Percentiles rank a stretch among this genome's conserved stretches.
Conservation (phyloP, 2,797 vertebrate species). For the Aeoliscus strigatus region DNA sequence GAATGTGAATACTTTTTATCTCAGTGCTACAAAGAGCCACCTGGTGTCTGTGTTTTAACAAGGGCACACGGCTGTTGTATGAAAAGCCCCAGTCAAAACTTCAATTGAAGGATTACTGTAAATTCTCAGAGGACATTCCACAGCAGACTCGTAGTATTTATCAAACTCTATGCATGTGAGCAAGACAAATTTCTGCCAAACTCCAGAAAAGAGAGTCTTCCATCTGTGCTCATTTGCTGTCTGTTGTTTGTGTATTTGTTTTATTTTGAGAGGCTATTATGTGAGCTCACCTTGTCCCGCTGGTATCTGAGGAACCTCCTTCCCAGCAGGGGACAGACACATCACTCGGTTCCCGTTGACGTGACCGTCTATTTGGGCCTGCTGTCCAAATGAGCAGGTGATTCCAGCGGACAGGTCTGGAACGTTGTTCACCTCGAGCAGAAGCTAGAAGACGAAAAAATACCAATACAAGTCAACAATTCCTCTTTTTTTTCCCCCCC, state of each 20-base stretch:
- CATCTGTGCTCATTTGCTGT: too few species aligned
- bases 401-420: conserved; percentile 86
- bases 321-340: conserved; percentile 85
- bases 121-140: conserved; percentile 32
- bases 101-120: conserved; percentile 52
- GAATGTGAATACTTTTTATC: conserved; percentile 55
- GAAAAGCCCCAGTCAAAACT: conserved; percentile 48
- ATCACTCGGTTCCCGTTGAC: conserved; percentile 84
- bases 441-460: conserved; percentile 71
- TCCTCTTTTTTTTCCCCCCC: too few species aligned
- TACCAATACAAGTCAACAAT: too few species aligned
- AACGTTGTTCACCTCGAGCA: conserved; percentile 85
- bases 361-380: conserved; percentile 85
- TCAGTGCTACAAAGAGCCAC: conserved; percentile 54
- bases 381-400: conserved; percentile 86
- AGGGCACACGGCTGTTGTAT: conserved; percentile 37
- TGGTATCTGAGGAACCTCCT: conserved; percentile 85
- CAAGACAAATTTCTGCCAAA: conserved; percentile 30
- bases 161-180: conserved; percentile 19
- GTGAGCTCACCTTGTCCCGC: conserved; percentile 82
- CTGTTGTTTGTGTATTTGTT: too few species aligned
- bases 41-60: conserved; percentile 41
- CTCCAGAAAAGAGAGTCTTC: too few species aligned
- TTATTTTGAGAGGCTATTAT: too few species aligned
- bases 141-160: conserved; percentile 27